Evolutionary conservation across 2,113 vertebrate genomes (phyloP).

Genomic region (Coptodon rendalli): DNA sequence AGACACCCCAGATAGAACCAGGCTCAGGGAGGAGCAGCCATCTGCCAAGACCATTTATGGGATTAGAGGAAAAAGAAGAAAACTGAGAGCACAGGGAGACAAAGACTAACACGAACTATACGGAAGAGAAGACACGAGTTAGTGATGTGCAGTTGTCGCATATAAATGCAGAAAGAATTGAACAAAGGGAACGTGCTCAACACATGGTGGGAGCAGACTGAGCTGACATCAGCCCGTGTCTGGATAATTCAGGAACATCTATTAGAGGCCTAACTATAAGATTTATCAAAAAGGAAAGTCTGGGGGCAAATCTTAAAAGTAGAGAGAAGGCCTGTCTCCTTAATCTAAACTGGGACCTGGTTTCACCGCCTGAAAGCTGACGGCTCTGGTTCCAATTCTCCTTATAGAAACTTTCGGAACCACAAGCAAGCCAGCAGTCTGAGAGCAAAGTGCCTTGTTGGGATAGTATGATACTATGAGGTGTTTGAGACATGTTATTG

Average conservation of each 20-base stretch:
- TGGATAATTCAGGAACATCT: background rate
- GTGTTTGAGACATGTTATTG: background rate
- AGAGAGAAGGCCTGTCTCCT: background rate
- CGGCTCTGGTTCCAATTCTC: rapidly evolving
- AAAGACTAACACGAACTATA: background rate
- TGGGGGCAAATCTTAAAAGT: background rate
- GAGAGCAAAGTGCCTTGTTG: background rate
- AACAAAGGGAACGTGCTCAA: background rate
- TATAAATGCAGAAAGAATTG: background rate
- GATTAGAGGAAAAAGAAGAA: background rate
- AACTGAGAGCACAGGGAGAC: background rate
- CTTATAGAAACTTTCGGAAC: background rate
- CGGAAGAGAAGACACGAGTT: background rate
- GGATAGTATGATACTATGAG: background rate
- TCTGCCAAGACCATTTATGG: background rate
- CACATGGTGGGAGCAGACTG: background rate
- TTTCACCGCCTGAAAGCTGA: background rate
- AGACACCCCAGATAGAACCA: background rate
- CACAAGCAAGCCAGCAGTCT: background rate
- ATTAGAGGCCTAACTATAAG: background rate
- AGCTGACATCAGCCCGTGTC: background rate
- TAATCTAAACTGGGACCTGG: background rate
- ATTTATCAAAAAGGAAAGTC: background rate
- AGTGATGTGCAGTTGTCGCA: background rate
- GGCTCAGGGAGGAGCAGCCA: background rate